These are phyloP conservation scores for human DNA, from an alignment of 2,113 vertebrate species.

Conservation along the genomic window GRCh38 chr1:82243501-82244000, in stretches of 20 bases:
- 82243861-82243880: background rate
- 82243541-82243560: slow-evolving; percentile 32
- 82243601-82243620: background rate
- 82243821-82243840: background rate
- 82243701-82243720: background rate
- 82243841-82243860: background rate
- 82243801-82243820: background rate
- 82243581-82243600: slow-evolving; percentile 28
- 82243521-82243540: slow-evolving; percentile 53
- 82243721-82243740: background rate
- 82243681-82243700: background rate
- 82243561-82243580: slow-evolving; percentile 18
- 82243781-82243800: background rate
- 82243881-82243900: background rate
- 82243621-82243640: background rate
- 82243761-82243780: background rate
- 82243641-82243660: background rate
- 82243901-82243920: slow-evolving; percentile 13
- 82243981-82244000: slow-evolving; percentile 40
- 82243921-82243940: background rate
- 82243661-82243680: slow-evolving; percentile 26
- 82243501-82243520: slow-evolving; percentile 45
- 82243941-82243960: background rate
- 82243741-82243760: background rate
- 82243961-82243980: slow-evolving; percentile 1